Percentiles rank a stretch among this genome's conserved stretches.
phyloP scores from a whole-genome alignment of 2,888 invertebrate genomes.

The Panzeria rudis region DNA sequence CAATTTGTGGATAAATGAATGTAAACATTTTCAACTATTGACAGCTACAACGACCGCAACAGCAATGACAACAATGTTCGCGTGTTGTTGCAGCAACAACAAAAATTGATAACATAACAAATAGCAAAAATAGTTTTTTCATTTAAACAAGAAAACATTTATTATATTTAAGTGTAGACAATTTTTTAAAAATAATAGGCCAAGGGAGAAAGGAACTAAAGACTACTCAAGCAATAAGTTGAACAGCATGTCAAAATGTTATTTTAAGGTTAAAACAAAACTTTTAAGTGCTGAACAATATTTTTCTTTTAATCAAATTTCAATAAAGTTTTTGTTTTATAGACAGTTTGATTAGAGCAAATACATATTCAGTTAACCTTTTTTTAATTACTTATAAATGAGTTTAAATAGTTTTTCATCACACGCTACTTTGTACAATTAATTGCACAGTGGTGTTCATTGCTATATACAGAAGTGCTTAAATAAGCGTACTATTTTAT shows the following conservation, averaged over 20 bases:
- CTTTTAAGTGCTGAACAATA: slow-evolving; percentile 4
- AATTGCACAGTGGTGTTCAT: background rate
- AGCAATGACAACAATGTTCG: slow-evolving; percentile 24
- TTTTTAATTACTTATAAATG: background rate
- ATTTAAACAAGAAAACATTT: slow-evolving; percentile 1
- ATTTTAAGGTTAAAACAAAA: slow-evolving; percentile 28
- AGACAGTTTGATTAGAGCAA: slow-evolving; percentile 12
- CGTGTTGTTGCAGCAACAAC: slow-evolving; percentile 27
- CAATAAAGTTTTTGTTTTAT: background rate
- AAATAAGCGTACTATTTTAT: background rate
- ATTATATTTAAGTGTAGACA: slow-evolving; percentile 9
- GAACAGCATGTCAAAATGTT: slow-evolving; percentile 35
- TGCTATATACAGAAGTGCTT: background rate
- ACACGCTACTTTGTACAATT: background rate
- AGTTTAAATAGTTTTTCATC: background rate
- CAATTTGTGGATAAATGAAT: slow-evolving; percentile 67
- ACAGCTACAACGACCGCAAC: slow-evolving; percentile 49
- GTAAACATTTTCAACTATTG: slow-evolving; percentile 61
- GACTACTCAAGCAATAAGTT: slow-evolving; percentile 6
- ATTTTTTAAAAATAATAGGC: background rate
- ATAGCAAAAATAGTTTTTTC: slow-evolving; percentile 25
- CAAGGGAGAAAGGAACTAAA: slow-evolving; percentile 15
- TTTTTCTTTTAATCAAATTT: slow-evolving; percentile 7
- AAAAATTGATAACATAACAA: slow-evolving; percentile 43
- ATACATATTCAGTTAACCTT: background rate